Evolutionary conservation across 64 coral and sea anemone species (phyloP).

Genomic region (Montipora capricornis): DNA sequence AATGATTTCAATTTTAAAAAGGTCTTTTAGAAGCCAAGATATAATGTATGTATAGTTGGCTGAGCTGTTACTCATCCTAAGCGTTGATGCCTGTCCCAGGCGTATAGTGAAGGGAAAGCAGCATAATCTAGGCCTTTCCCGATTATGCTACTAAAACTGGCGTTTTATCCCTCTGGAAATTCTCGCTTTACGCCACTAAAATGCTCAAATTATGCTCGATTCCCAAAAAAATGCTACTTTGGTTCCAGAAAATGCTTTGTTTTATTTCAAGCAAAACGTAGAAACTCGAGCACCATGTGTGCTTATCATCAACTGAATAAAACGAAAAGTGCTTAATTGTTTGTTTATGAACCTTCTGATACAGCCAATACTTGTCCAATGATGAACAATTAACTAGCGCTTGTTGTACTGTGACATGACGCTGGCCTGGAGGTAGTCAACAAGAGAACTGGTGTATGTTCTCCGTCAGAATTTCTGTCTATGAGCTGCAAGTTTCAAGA

Average conservation of each 20-base stretch:
- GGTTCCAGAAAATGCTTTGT: slow-evolving; percentile 35
- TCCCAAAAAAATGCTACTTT: slow-evolving; percentile 41
- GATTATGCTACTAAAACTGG: slow-evolving; percentile 27
- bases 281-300: background rate
- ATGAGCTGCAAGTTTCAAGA: slow-evolving; percentile 59
- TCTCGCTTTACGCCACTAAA: slow-evolving; percentile 8
- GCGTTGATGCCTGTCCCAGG: no score
- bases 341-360: background rate
- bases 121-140: background rate
- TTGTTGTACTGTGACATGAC: background rate
- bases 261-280: background rate
- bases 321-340: background rate
- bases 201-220: slow-evolving; percentile 36
- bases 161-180: slow-evolving; percentile 19
- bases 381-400: background rate
- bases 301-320: slow-evolving; percentile 3
- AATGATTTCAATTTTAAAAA: no score
- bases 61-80: no score
- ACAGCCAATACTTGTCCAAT: background rate
- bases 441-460: background rate
- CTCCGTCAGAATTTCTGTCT: slow-evolving; percentile 53
- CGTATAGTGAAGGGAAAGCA: no score
- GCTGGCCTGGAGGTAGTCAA: no score
- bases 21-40: no score
- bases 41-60: no score